phyloP scores from a whole-genome alignment of 1,140 invertebrate genomes.

The Ceratosolen solmsi region DNA sequence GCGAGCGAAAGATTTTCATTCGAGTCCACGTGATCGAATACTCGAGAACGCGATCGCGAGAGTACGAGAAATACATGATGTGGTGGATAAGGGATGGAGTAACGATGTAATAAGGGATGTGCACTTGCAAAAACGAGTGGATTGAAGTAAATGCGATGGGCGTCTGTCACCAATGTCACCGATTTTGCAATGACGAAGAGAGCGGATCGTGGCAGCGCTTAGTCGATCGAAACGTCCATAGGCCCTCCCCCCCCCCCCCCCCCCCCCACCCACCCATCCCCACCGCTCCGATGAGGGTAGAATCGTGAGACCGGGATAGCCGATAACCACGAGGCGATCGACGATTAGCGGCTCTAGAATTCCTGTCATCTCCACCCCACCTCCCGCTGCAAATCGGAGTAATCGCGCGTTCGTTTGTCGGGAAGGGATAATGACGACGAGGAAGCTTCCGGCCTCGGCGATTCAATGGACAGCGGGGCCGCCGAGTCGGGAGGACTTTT shows the following conservation, averaged over 20 bases:
- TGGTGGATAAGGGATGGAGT: slow-evolving; percentile 14
- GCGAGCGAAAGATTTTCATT: slow-evolving; percentile 54
- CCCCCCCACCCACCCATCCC: background rate
- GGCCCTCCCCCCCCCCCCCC: background rate
- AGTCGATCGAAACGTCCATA: too few species aligned
- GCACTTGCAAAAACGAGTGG: slow-evolving; percentile 25
- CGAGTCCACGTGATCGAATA: slow-evolving; percentile 57
- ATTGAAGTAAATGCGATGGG: too few species aligned
- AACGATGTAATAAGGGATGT: slow-evolving; percentile 34
- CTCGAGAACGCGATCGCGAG: slow-evolving; percentile 55
- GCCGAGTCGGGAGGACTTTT: background rate
- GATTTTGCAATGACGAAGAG: too few species aligned
- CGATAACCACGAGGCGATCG: background rate
- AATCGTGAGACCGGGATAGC: background rate
- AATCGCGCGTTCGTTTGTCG: background rate
- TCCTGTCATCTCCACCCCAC: background rate
- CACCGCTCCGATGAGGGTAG: too few species aligned
- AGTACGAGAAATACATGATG: slow-evolving; percentile 35
- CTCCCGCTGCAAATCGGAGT: background rate
- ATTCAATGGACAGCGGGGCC: background rate
- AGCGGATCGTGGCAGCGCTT: too few species aligned
- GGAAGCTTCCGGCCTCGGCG: background rate
- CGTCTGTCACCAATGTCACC: too few species aligned
- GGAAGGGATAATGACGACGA: background rate
- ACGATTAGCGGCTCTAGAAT: slow-evolving; percentile 1